Percentiles rank a stretch among this genome's conserved stretches.
Conservation (phyloP, 2,888 invertebrate genomes). For the Lamproptera curius region DNA sequence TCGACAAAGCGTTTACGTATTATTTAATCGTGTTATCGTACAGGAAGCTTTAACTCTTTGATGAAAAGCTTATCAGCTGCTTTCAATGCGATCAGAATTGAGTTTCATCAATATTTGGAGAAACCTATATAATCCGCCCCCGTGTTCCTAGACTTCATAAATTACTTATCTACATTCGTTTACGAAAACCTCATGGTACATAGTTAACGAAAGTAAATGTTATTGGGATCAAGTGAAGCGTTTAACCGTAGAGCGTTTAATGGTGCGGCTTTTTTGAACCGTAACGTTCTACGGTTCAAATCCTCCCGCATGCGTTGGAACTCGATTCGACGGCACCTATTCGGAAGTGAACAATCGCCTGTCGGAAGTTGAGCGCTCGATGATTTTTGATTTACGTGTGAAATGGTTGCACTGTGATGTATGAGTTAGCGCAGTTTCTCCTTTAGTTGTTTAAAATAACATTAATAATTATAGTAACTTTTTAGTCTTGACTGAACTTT, state of each 20-base stretch:
- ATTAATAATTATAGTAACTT: too few relatives aligned
- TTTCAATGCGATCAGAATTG: too few relatives aligned
- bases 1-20: too few relatives aligned
- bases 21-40: too few relatives aligned
- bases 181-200: not conserved
- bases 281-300: slow-evolving; percentile 15
- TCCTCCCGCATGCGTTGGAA: slow-evolving; percentile 37
- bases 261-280: slow-evolving; percentile 7
- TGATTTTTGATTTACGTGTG: slow-evolving; percentile 48
- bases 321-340: slow-evolving; percentile 33
- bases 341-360: slow-evolving; percentile 62
- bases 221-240: slow-evolving; percentile 3
- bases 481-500: too few relatives aligned
- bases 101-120: too few relatives aligned
- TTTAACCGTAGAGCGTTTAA: slow-evolving; percentile 25
- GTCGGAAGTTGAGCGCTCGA: slow-evolving; percentile 45
- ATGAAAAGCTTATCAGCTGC: too few relatives aligned
- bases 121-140: too few relatives aligned
- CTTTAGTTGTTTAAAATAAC: too few relatives aligned
- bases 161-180: not conserved
- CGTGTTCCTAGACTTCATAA: not conserved
- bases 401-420: slow-evolving; percentile 27
- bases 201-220: not conserved
- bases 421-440: not conserved
- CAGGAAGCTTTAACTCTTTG: too few relatives aligned